A percentile compares a stretch with the other conserved stretches of the same genome.
These are phyloP conservation scores for Dioctria rufipes DNA, from an alignment of 2,888 invertebrate genomes.

Conservation along the genomic window DNA sequence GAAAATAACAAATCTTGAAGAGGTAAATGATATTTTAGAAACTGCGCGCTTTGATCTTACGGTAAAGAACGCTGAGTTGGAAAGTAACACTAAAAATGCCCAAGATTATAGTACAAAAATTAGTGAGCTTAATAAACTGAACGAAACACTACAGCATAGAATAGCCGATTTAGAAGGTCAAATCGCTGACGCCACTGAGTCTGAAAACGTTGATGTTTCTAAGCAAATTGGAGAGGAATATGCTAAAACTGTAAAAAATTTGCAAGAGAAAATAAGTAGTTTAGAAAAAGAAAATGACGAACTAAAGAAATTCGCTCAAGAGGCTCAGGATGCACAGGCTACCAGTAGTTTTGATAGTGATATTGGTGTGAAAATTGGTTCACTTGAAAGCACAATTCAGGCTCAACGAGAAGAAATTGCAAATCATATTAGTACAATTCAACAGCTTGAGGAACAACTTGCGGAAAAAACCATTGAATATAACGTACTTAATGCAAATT, in stretches of 20 bases:
- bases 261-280: conserved; percentile 73
- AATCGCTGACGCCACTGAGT: conserved; percentile 62
- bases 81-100: conserved; percentile 70
- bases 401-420: conserved; percentile 70
- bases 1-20: conserved; percentile 74
- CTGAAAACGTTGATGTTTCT: conserved; percentile 62
- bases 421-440: conserved; percentile 57
- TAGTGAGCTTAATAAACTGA: conserved; percentile 61
- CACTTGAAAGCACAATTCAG: conserved; percentile 72
- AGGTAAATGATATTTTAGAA: conserved; percentile 74
- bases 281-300: conserved; percentile 74
- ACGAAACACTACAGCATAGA: conserved; percentile 62
- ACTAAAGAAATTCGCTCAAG: conserved; percentile 73
- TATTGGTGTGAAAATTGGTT: conserved; percentile 62
- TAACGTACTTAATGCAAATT: conserved; percentile 71
- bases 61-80: conserved; percentile 71
- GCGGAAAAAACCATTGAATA: conserved; percentile 74
- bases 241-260: conserved; percentile 73
- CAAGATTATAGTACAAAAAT: conserved; percentile 64
- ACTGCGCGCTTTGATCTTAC: conserved; percentile 73
- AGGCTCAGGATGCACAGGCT: conserved; percentile 59
- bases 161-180: conserved; percentile 69
- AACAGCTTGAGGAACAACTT: conserved; percentile 73
- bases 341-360: conserved; percentile 42
- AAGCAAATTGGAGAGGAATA: conserved; percentile 71